A percentile compares a stretch with the other conserved stretches of the same genome.
phyloP scores from a whole-genome alignment of 2,797 vertebrate genomes.

The Poecilia gillii region DNA sequence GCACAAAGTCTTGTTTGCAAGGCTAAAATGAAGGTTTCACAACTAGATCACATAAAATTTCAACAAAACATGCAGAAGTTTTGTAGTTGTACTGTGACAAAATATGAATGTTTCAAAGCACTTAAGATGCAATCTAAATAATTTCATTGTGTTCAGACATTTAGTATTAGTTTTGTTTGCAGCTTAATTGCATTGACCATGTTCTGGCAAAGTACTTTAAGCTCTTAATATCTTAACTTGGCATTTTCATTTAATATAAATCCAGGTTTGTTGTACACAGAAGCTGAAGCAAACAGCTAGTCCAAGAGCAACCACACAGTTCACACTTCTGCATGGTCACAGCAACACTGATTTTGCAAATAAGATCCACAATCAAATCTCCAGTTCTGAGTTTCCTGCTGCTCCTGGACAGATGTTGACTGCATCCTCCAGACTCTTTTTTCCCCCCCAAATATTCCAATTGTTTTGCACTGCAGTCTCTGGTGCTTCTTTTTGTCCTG shows the following conservation, averaged over 20 bases:
- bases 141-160: background rate
- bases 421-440: conserved; percentile 31
- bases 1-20: background rate
- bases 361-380: conserved; percentile 13
- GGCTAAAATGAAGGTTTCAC: background rate
- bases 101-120: background rate
- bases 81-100: background rate
- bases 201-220: background rate
- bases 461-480: conserved; percentile 23
- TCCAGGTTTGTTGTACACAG: background rate
- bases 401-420: conserved; percentile 35
- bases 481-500: conserved; percentile 41
- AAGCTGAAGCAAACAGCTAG: background rate
- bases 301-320: background rate
- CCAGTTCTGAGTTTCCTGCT: background rate
- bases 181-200: background rate
- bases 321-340: background rate
- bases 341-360: conserved; percentile 13
- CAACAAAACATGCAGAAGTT: background rate
- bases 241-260: background rate
- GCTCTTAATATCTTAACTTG: background rate
- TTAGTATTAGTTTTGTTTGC: background rate
- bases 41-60: background rate
- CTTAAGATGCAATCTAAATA: background rate
- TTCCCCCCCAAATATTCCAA: background rate